These are phyloP conservation scores for Ashinkailepas kermadecensis DNA, from an alignment of 2,888 invertebrate genomes.

Conservation along the genomic window DNA sequence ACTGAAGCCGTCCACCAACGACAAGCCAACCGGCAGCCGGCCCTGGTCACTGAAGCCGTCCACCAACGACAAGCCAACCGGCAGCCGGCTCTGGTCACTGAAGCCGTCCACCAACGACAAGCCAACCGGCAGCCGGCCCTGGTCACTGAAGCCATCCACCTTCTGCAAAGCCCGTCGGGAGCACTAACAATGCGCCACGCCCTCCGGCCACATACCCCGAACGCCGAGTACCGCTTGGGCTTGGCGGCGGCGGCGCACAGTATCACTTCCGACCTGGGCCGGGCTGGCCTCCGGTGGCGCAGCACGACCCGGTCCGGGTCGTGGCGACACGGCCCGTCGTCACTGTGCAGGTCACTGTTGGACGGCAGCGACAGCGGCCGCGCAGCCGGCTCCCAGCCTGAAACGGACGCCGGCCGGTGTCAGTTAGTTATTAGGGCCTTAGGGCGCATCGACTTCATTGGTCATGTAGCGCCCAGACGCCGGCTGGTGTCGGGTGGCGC, in stretches of 20 bases:
- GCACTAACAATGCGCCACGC: too few species aligned
- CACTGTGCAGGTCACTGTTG: too few species aligned
- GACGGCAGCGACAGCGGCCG: too few species aligned
- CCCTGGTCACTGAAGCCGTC: neutral
- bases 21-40: neutral
- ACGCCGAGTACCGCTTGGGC: slow-evolving; percentile 90
- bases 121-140: neutral
- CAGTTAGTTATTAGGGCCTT: too few species aligned
- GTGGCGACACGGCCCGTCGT: slow-evolving; percentile 45
- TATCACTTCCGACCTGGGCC: slow-evolving; percentile 66
- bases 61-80: neutral
- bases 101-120: neutral
- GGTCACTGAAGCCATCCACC: neutral
- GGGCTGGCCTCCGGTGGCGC: slow-evolving; percentile 81
- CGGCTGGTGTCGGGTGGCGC: too few species aligned
- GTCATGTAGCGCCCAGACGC: too few species aligned
- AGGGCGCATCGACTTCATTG: too few species aligned
- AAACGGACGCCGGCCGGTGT: too few species aligned
- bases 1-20: neutral
- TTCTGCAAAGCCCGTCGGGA: too few species aligned
- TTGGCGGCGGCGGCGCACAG: slow-evolving; percentile 57
- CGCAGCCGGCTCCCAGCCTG: too few species aligned
- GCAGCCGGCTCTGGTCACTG: neutral
- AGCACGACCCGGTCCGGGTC: slow-evolving; percentile 80
- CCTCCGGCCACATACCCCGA: slow-evolving; percentile 63